Evolutionary conservation across 2,797 vertebrate species (phyloP).

Genomic region (Chromis chromis): DNA sequence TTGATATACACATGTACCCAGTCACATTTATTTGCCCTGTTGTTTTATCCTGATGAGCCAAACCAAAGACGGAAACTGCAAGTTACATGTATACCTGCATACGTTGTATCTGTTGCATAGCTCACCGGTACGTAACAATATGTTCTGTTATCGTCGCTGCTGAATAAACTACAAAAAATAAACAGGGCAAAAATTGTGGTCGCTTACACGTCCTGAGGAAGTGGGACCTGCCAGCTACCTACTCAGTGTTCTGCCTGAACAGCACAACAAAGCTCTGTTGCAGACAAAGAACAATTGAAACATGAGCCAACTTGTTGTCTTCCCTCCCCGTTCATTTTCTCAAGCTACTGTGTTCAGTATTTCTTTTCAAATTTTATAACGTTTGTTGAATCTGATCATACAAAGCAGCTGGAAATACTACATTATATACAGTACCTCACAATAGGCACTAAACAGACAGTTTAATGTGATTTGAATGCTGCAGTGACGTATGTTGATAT

Average conservation of each 20-base stretch:
- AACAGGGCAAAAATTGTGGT: neutral
- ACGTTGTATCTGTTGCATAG: neutral
- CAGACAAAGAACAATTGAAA: slow-evolving; percentile 62
- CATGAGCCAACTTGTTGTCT: slow-evolving; percentile 29
- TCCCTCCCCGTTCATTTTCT: slow-evolving; percentile 12
- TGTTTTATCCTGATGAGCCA: neutral
- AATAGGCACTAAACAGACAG: neutral
- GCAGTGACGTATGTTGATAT: no score
- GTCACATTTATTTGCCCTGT: neutral
- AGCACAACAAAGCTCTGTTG: slow-evolving; percentile 59
- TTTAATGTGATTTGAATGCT: no score
- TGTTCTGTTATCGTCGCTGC: neutral
- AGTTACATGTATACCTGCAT: neutral
- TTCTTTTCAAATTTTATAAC: neutral
- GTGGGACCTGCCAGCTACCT: slow-evolving; percentile 34
- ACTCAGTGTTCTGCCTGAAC: slow-evolving; percentile 36
- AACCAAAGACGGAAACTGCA: no score
- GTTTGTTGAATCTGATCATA: neutral
- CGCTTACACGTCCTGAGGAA: slow-evolving; percentile 15
- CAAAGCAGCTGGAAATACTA: no score
- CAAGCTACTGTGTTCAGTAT: slow-evolving; percentile 14
- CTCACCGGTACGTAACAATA: neutral
- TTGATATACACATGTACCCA: no score
- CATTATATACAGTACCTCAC: neutral
- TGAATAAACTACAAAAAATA: neutral